phyloP scores from a whole-genome alignment of 1,140 invertebrate species.

The Bacillus rossius region DNA sequence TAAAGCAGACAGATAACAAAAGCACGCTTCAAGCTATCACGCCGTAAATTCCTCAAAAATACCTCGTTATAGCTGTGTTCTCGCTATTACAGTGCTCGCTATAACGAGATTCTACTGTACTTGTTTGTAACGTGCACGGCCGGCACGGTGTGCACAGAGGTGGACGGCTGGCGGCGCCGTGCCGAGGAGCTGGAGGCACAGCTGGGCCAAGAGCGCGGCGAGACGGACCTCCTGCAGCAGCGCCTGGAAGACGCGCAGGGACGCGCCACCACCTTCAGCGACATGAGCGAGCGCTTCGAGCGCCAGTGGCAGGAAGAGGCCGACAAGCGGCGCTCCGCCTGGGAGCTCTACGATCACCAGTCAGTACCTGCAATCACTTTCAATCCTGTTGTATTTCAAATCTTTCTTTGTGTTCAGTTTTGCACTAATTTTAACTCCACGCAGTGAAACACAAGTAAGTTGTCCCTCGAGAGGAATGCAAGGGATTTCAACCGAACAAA shows the following conservation, averaged over 20 bases:
- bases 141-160: slow-evolving; percentile 20
- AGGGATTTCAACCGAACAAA: too few relatives aligned
- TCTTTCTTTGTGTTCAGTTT: too few relatives aligned
- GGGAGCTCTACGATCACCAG: slow-evolving; percentile 53
- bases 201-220: slow-evolving; percentile 54
- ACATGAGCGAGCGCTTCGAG: slow-evolving; percentile 73
- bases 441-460: too few relatives aligned
- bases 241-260: slow-evolving; percentile 64
- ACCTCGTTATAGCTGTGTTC: too few relatives aligned
- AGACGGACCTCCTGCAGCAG: slow-evolving; percentile 61
- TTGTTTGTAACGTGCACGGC: neutral
- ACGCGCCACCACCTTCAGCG: slow-evolving; percentile 74
- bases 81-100: too few relatives aligned
- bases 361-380: neutral
- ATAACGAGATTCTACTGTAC: neutral
- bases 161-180: slow-evolving; percentile 34
- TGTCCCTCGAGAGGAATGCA: too few relatives aligned
- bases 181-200: slow-evolving; percentile 65
- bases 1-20: too few relatives aligned
- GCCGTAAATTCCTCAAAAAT: too few relatives aligned
- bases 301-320: slow-evolving; percentile 67
- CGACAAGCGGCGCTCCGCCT: slow-evolving; percentile 53
- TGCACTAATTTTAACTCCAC: too few relatives aligned
- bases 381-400: too few relatives aligned
- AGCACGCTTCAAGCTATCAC: too few relatives aligned